phyloP scores from a whole-genome alignment of 2,888 invertebrate genomes.

The Leptinotarsa juncta region DNA sequence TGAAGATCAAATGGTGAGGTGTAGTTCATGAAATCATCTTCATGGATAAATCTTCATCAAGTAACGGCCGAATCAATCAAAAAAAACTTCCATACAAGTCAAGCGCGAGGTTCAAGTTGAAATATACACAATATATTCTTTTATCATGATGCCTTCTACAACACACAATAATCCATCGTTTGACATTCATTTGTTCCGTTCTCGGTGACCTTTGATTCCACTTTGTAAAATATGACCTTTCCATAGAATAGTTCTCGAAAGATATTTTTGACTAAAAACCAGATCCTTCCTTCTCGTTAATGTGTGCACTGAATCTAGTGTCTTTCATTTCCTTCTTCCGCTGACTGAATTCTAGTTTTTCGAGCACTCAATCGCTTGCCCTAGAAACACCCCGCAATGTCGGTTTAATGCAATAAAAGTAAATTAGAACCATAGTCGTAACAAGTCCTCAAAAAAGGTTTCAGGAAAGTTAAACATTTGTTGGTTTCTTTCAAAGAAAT shows the following conservation, averaged over 20 bases:
- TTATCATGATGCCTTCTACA: no score
- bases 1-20: no score
- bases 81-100: no score
- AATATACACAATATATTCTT: no score
- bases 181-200: not conserved
- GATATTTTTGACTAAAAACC: not conserved
- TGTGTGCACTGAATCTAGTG: constrained; percentile 10
- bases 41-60: no score
- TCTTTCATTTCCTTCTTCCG: constrained; percentile 9
- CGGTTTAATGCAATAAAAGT: not conserved
- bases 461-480: no score
- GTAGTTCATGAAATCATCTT: no score
- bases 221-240: constrained; percentile 8
- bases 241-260: not conserved
- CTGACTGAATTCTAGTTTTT: not conserved
- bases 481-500: no score
- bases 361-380: not conserved
- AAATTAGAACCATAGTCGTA: not conserved
- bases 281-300: not conserved
- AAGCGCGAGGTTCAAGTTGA: no score
- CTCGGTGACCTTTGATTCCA: not conserved
- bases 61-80: no score
- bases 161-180: not conserved
- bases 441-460: not conserved
- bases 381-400: not conserved